phyloP scores from a whole-genome alignment of 2,888 invertebrate genomes.

The Luperina testacea region DNA sequence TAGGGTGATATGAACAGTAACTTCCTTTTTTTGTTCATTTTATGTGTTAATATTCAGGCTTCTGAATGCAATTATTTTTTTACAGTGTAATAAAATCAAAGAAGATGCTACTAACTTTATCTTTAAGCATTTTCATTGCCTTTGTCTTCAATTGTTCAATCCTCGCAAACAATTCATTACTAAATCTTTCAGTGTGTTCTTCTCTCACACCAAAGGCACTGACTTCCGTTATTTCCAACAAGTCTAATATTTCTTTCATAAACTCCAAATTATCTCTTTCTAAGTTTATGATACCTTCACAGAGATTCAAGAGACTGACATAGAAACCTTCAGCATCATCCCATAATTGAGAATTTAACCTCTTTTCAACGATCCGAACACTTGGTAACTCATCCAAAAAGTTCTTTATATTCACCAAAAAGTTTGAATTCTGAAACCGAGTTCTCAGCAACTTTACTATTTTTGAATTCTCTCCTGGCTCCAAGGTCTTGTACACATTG shows the following conservation, averaged over 20 bases:
- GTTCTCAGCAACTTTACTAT: constrained; percentile 76
- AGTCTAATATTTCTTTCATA: constrained; percentile 72
- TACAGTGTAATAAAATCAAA: background rate
- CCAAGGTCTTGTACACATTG: constrained; percentile 79
- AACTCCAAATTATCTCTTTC: constrained; percentile 72
- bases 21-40: no score
- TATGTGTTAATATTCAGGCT: no score
- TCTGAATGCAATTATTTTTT: no score
- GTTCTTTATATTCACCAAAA: constrained; percentile 77
- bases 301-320: constrained; percentile 74
- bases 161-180: constrained; percentile 82
- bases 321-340: constrained; percentile 83
- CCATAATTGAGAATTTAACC: constrained; percentile 84
- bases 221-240: constrained; percentile 76
- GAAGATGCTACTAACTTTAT: constrained; percentile 71
- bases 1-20: no score
- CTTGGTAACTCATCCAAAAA: constrained; percentile 78
- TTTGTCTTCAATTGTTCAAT: constrained; percentile 73
- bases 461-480: constrained; percentile 79
- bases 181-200: constrained; percentile 84
- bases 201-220: constrained; percentile 80
- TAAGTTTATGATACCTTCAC: constrained; percentile 79
- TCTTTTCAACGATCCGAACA: constrained; percentile 81
- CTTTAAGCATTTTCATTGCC: constrained; percentile 67
- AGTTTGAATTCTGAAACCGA: constrained; percentile 79